phyloP scores from a whole-genome alignment of 2,888 invertebrate genomes.

The Balanococcus diminutus region DNA sequence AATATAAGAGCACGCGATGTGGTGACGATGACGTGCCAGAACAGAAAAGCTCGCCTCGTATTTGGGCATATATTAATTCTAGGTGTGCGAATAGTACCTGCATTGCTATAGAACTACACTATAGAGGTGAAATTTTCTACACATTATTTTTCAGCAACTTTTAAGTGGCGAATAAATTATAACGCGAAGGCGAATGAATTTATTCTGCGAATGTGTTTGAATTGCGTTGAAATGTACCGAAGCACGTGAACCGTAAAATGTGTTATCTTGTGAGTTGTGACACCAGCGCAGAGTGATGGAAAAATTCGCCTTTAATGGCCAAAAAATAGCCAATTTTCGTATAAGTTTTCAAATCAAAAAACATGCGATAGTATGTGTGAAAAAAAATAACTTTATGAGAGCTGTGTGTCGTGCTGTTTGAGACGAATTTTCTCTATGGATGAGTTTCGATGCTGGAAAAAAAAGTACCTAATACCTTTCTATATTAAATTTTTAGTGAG shows the following conservation, averaged over 20 bases:
- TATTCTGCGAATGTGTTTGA: constrained; percentile 1
- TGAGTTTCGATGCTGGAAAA: background rate
- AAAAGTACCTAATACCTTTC: no score
- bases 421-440: background rate
- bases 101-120: background rate
- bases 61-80: background rate
- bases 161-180: constrained; percentile 38
- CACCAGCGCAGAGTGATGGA: background rate
- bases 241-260: constrained; percentile 29
- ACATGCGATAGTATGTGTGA: background rate
- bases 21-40: constrained; percentile 36
- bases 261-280: constrained; percentile 23
- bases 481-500: background rate
- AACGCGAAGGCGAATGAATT: constrained; percentile 36
- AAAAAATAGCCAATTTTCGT: constrained; percentile 20
- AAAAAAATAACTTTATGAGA: background rate
- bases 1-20: constrained; percentile 39
- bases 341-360: background rate
- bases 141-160: constrained; percentile 37
- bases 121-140: constrained; percentile 13
- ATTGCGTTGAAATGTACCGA: constrained; percentile 17
- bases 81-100: background rate
- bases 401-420: background rate
- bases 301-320: background rate
- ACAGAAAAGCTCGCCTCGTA: background rate